Evolutionary conservation across 2,113 vertebrate genomes (phyloP), one percentile per base, ranked within the genome.

Genomic region (Macrotus californicus): DNA sequence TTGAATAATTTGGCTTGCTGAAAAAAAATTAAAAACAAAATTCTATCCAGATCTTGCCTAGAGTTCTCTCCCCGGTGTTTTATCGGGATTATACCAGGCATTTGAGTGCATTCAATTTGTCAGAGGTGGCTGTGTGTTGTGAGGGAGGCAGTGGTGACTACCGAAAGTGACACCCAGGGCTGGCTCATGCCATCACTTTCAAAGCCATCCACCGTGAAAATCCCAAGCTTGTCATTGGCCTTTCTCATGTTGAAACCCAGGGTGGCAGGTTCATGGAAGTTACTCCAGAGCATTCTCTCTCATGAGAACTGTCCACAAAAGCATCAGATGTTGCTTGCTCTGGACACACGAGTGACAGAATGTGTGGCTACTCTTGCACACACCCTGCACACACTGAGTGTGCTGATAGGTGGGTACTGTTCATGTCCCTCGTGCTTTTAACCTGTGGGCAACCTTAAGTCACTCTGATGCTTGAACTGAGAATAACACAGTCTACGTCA

Each of bases 1-100:
- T 98, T 98, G 97, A 98, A 98, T 98, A 97, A 98, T 98, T 97
- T 96, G 91, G 72, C 88, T 97, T 96, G 95, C 84, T 97, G 97
- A 93, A 97, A 97, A 98, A 98, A 98, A 97, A 82, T 88, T 93
- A 93, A 97, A 97, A 97, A 97, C 91, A 94, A 96, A 98, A 97
- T 95, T 96, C 89, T 96, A 93, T 73, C 93, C 93, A 96, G 95
- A 64, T 90, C 82, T 95, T 89, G 92, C 88, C 96, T n/a, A 0
- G 41, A 66, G 89, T 96, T 96, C 89, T 77, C 83, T 94, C 67
- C 83, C 18, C 81, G 89, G 66, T 93, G 89, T 96, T 96, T 94
- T 87, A 96, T 96, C 94, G 91, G 80, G 81, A 93, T 97, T 96
- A 96, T 92, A 92, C 94, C 89, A 89, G 96, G 80, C 61, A 34